These are phyloP conservation scores for Chaetodon auriga DNA, from an alignment of 2,113 vertebrate genomes.

Conservation along the genomic window DNA sequence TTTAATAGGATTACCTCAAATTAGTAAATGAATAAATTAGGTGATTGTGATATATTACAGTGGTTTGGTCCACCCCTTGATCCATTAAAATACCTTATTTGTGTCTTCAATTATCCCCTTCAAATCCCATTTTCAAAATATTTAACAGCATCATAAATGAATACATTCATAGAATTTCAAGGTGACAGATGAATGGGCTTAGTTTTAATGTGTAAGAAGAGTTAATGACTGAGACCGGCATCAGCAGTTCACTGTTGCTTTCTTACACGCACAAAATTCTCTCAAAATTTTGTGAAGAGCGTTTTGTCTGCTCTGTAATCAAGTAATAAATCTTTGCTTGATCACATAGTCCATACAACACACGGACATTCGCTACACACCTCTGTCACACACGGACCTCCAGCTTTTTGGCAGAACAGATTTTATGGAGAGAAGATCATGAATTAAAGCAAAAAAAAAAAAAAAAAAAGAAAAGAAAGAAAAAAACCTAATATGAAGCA, in stretches of 20 bases:
- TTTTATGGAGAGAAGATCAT: background rate
- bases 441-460: background rate
- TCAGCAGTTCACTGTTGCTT: background rate
- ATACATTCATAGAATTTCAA: background rate
- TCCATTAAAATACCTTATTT: background rate
- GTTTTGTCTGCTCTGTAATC: background rate
- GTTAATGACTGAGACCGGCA: background rate
- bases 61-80: background rate
- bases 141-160: background rate
- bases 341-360: background rate
- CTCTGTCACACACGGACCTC: background rate
- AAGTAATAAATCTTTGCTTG: background rate
- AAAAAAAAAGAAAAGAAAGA: too few relatives aligned
- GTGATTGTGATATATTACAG: background rate
- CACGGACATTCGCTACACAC: background rate
- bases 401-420: background rate
- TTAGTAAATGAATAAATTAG: background rate
- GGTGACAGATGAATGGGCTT: background rate
- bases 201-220: background rate
- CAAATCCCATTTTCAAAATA: background rate
- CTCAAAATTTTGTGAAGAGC: too few relatives aligned
- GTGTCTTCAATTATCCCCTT: background rate
- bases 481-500: background rate
- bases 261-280: background rate
- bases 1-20: background rate